Conservation (phyloP, 1,140 invertebrate species). For the Pseudomyrmex flavicornis region DNA sequence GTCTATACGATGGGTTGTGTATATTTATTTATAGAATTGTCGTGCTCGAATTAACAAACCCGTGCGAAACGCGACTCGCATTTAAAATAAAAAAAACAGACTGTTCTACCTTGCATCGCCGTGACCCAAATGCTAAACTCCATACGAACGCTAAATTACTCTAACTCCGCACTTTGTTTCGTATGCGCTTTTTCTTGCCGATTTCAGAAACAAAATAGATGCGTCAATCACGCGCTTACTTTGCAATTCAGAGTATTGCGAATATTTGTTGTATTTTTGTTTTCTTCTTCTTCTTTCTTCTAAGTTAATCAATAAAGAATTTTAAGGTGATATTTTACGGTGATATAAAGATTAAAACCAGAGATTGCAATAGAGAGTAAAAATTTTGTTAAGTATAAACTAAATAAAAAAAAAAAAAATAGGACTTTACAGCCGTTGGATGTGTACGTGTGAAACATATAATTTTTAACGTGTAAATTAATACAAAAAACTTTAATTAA, state of each 20-base stretch:
- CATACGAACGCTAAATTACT: conserved; percentile 20
- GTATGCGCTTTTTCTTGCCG: conserved; percentile 11
- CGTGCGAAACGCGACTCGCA: conserved; percentile 73
- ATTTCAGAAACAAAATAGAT: background rate
- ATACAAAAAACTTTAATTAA: no score
- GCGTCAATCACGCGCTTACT: background rate
- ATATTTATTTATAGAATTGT: conserved; percentile 77
- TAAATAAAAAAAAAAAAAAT: no score
- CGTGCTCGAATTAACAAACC: conserved; percentile 74
- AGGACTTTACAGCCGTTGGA: no score
- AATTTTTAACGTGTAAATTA: no score
- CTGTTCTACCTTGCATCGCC: conserved; percentile 66
- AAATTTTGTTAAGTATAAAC: no score
- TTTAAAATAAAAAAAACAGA: conserved; percentile 23
- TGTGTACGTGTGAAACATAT: no score
- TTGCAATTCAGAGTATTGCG: background rate
- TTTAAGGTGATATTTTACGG: no score
- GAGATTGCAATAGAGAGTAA: no score
- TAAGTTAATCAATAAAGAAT: no score
- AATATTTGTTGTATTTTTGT: no score
- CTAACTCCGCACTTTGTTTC: conserved; percentile 33
- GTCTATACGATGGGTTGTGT: background rate
- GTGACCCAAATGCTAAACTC: conserved; percentile 58
- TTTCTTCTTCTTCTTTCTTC: no score
- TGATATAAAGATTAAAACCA: background rate